Evolutionary conservation across 2,888 invertebrate species (phyloP), one percentile per base, ranked within the genome.

Genomic region (Leptogaster cylindrica): DNA sequence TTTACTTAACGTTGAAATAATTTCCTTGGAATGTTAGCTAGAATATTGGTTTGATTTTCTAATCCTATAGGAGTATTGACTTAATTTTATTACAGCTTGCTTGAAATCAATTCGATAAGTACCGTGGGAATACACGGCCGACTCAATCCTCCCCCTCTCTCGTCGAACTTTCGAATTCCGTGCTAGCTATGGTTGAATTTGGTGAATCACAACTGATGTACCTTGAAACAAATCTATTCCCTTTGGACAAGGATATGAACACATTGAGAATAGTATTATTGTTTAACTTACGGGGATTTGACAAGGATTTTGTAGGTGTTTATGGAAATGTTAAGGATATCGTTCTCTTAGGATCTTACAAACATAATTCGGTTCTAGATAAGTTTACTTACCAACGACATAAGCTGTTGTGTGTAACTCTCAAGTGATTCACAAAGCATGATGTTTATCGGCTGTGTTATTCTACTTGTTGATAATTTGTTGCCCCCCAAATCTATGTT

Each of bases 241-340:
- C 55, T 6, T 2, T 23, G 55, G 36, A 20, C 33, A 20, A n/a
- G n/a, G 41, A 41, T 41, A 41, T 41, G 18, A 16, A 16, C 5
- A 10, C 18, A 18, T 14, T 41, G 41, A 18, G 41, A 41, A 16
- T 18, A 18, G 16, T 67, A 69, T 67, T 69, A 65, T 63, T 65
- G 65, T 58, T 66, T 65, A 46, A 67, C 67, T 67, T 69, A 48
- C 58, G 65, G 67, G 67, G 58, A 67, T 67, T 65, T 65, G 52
- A 67, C 58, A 69, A 51, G 66, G 64, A 66, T 69, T 69, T 65
- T 31, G 65, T 67, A 69, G 69, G 69, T 69, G 69, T 69, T 69
- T 69, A 69, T 67, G 64, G 55, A 36, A 39, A 52, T 65, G 39
- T 41, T 64, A 63, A 66, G 51, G 58, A 69, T 69, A 67, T 67